phyloP scores from a whole-genome alignment of 2,888 invertebrate genomes.

The Tanytarsus gracilentus region DNA sequence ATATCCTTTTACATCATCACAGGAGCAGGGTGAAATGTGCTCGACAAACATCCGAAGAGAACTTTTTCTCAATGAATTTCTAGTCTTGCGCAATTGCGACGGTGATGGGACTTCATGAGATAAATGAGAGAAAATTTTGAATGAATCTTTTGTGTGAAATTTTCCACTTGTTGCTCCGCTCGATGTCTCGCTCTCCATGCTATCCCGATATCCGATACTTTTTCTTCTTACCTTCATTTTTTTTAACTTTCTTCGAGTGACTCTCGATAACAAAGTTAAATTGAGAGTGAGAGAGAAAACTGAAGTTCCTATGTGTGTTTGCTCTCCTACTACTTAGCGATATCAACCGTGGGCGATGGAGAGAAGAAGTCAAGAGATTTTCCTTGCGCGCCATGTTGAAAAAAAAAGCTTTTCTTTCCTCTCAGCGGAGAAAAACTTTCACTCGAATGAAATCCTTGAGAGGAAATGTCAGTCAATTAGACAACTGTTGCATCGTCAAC shows the following conservation, averaged over 20 bases:
- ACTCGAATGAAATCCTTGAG: constrained; percentile 9
- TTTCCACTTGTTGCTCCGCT: constrained; percentile 7
- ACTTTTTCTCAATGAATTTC: constrained; percentile 19
- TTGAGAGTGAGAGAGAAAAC: background rate
- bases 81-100: background rate
- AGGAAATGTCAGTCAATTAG: constrained; percentile 12
- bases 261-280: background rate
- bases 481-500: constrained; percentile 9
- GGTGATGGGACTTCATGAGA: background rate
- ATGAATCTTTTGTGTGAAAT: constrained; percentile 9
- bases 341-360: constrained; percentile 1
- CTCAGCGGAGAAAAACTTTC: background rate
- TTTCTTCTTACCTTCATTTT: background rate
- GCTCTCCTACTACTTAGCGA: background rate
- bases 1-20: constrained; percentile 13
- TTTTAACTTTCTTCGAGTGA: background rate
- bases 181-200: background rate
- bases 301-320: background rate
- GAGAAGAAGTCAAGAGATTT: background rate
- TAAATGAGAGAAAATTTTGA: constrained; percentile 15
- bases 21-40: background rate
- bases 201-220: background rate
- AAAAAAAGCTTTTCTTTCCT: background rate
- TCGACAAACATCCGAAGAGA: background rate
- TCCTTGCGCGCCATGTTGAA: constrained; percentile 4